phyloP scores from a whole-genome alignment of 2,797 vertebrate genomes.

The Anas bernieri region DNA sequence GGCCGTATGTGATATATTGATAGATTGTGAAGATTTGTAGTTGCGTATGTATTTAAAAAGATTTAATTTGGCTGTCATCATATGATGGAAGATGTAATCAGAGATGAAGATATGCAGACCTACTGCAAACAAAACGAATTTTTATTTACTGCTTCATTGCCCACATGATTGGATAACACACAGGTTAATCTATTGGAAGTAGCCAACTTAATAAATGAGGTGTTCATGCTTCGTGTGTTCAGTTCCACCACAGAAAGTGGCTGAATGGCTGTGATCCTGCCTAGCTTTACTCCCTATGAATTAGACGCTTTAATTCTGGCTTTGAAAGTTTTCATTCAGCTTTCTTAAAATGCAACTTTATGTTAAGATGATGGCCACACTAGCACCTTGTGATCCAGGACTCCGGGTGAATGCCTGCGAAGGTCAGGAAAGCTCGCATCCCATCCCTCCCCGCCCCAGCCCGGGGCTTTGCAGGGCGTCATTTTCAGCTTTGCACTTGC shows the following conservation, averaged over 20 bases:
- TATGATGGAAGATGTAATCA: not conserved
- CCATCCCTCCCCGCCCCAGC: rapidly evolving
- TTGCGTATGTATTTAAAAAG: not conserved
- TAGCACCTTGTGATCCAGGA: not conserved
- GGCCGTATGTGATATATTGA: not conserved
- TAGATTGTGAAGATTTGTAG: not conserved
- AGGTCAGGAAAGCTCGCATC: not conserved
- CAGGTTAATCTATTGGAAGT: not conserved
- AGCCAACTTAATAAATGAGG: not conserved
- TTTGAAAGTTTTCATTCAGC: not conserved
- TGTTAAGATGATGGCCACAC: not conserved
- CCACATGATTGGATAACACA: rapidly evolving
- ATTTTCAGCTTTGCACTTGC: not conserved
- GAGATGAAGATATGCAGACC: not conserved
- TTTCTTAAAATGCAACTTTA: not conserved
- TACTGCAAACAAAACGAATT: not conserved
- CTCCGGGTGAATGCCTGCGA: not conserved
- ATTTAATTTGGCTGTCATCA: not conserved
- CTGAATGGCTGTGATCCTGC: not conserved
- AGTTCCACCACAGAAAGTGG: not conserved
- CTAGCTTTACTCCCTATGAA: not conserved
- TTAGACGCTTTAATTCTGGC: not conserved
- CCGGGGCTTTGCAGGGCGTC: not conserved
- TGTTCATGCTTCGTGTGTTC: not conserved
- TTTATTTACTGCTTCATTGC: not conserved